phyloP scores from a whole-genome alignment of 2,113 vertebrate species.

The Plectropomus leopardus region DNA sequence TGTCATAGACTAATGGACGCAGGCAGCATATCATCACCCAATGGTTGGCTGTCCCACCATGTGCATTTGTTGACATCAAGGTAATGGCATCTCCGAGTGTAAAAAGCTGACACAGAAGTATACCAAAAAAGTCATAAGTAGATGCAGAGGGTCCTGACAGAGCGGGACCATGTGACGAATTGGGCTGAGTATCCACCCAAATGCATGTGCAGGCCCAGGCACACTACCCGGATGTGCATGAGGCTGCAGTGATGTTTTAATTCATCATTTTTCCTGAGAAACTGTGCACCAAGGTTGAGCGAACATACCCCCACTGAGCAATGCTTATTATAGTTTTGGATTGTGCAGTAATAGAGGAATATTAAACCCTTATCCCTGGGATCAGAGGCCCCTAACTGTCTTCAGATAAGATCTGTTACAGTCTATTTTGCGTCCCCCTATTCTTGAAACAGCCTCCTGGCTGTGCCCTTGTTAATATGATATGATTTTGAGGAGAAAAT shows the following conservation, averaged over 20 bases:
- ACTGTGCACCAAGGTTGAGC: slow-evolving; percentile 3
- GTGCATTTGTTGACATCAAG: too few species aligned
- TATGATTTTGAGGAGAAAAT: slow-evolving; percentile 14
- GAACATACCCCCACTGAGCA: neutral
- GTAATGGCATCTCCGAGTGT: too few species aligned
- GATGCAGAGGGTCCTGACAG: too few species aligned
- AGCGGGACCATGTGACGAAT: too few species aligned
- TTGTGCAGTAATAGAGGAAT: slow-evolving; percentile 1
- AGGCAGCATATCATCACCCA: too few species aligned
- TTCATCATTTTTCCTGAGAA: neutral
- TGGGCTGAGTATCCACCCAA: too few species aligned
- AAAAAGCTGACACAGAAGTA: too few species aligned
- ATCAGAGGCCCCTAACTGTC: slow-evolving; percentile 9
- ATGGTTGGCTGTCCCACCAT: too few species aligned
- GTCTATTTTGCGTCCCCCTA: neutral
- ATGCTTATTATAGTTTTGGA: slow-evolving; percentile 10
- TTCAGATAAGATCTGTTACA: neutral
- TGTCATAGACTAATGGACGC: neutral
- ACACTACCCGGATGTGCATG: too few species aligned
- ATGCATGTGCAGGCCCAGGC: too few species aligned
- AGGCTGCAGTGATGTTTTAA: too few species aligned
- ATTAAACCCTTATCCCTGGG: slow-evolving; percentile 2
- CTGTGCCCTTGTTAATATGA: neutral
- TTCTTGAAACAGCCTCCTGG: neutral
- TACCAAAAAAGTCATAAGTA: too few species aligned